Base-by-base conservation (phyloP, 2,888 invertebrate genomes). In the Eremobia ochroleuca region DNA sequence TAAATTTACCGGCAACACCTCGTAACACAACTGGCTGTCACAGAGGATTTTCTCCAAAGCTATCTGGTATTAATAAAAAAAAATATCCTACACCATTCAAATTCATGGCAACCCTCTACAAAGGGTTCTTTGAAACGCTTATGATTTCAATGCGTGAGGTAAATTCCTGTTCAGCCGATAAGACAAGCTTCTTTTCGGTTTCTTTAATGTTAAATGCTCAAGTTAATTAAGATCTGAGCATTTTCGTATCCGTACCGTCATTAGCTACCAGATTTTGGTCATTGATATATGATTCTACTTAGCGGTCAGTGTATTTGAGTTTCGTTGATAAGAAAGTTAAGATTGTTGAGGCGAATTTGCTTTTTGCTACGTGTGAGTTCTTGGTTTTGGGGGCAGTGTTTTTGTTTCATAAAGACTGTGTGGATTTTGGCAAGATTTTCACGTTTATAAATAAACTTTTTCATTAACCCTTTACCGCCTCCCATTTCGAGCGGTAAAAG, bases 91-190 rank as follows among this genome's bases (percentile, higher is more conserved):
- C 0, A 21, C 28, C 34, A 4, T 0, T 28, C 11, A 34, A 73
- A 79, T 13, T 18, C 69, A n/a, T 78, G 87, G 83, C 87, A 83
- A 81, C 88, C 88, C 89, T 88, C 81, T 70, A 4, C 8, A 76
- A 84, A 86, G 92, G 90, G 89, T 96, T 96, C 96, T 94, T 95
- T 94, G 96, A 96, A 96, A 96, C 96, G 96, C 94, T 96, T 96
- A 95, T 96, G 96, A 96, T 95, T 96, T 95, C 95, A 93, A 94
- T 93, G 96, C 94, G 96, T 94, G 95, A 95, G 95, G 95, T 95
- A 93, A 94, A 94, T 94, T 94, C 93, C 86, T 92, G 88, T 91
- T 88, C 71, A 40, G 66, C 70, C 77, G 91, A 90, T 92, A 91
- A 85, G 88, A 83, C 88, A 79, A 76, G 88, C 89, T 87, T 58